phyloP scores from a whole-genome alignment of 2,113 vertebrate genomes.

The Halichoerus grypus region DNA sequence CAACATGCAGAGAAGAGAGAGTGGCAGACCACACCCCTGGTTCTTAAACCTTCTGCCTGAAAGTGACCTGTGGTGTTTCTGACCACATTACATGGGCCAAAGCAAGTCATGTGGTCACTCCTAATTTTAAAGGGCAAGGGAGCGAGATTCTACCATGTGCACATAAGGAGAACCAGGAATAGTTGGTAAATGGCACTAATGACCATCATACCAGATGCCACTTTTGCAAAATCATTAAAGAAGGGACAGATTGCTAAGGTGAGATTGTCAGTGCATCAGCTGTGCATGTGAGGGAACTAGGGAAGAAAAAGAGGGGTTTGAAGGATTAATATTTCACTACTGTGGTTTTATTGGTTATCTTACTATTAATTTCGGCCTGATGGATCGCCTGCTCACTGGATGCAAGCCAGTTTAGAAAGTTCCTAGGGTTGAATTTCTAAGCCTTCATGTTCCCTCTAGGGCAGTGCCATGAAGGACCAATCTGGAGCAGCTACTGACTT shows the following conservation, averaged over 20 bases:
- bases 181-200: conserved; percentile 5
- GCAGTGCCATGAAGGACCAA: neutral
- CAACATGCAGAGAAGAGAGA: neutral
- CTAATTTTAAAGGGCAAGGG: neutral
- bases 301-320: neutral
- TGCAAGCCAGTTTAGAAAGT: neutral
- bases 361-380: neutral
- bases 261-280: neutral
- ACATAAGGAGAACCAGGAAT: conserved; percentile 12
- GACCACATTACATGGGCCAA: neutral
- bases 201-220: neutral
- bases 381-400: neutral
- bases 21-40: rapidly evolving
- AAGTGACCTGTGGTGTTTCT: neutral
- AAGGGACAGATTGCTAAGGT: conserved; percentile 4
- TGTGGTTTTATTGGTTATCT: neutral
- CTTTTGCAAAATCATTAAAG: conserved; percentile 24
- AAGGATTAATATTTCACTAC: neutral
- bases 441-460: neutral
- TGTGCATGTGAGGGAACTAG: neutral
- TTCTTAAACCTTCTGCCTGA: neutral
- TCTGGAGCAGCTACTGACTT: neutral
- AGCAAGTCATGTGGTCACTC: neutral
- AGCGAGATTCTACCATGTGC: neutral
- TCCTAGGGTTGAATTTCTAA: conserved; percentile 43